Evolutionary conservation across 1,140 invertebrate species (phyloP).

Genomic region (Acromyrmex echinatior): DNA sequence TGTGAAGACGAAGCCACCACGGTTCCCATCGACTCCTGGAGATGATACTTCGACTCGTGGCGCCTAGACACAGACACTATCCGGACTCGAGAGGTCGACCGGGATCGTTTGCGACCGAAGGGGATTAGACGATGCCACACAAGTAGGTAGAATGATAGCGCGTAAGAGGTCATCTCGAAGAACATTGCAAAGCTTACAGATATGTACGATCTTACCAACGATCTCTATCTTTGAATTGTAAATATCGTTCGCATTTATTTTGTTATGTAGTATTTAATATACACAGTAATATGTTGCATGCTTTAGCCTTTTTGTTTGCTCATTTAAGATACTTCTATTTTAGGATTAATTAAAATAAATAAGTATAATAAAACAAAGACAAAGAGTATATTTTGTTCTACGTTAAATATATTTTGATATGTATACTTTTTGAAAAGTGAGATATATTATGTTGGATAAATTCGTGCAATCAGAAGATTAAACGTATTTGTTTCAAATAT

Average conservation of each 20-base stretch:
- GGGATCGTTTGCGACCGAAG: slow-evolving; percentile 26
- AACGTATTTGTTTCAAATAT: background rate
- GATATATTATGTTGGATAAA: background rate
- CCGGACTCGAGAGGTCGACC: slow-evolving; percentile 60
- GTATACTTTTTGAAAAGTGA: background rate
- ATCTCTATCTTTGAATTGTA: background rate
- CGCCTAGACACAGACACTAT: slow-evolving; percentile 60
- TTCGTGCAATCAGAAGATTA: background rate
- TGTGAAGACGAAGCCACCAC: slow-evolving; percentile 84
- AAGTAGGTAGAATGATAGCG: slow-evolving; percentile 53
- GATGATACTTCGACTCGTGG: slow-evolving; percentile 75
- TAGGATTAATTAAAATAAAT: background rate
- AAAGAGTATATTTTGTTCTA: background rate
- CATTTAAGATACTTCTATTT: background rate
- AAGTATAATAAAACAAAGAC: background rate
- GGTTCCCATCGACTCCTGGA: slow-evolving; percentile 85
- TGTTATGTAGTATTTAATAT: background rate
- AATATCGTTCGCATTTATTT: background rate
- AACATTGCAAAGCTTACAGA: background rate
- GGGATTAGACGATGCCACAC: slow-evolving; percentile 10
- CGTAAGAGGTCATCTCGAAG: slow-evolving; percentile 53
- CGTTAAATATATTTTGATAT: background rate
- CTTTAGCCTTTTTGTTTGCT: no score
- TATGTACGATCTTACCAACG: background rate
- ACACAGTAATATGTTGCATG: background rate